Evolutionary conservation across 2,797 vertebrate species (phyloP), one percentile per base, ranked within the genome.

Genomic region (Gymnodraco acuticeps): DNA sequence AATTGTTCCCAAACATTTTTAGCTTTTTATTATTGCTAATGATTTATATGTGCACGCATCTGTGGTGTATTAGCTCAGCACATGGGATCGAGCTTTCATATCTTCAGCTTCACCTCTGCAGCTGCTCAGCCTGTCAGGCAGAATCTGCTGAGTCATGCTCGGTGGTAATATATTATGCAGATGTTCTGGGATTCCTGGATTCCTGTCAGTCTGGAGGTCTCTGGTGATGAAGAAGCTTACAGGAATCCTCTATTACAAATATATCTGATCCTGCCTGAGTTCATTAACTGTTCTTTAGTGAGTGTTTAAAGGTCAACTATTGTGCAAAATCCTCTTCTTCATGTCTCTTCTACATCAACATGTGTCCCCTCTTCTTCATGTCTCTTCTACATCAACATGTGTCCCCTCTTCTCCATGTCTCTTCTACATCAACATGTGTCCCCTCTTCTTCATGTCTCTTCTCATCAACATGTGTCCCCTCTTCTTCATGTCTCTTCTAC

Each of bases 121-220:
- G 59, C 73, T 54, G 55, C n/a, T 13, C 47, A 9, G 53, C 20
- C 42, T 3, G 53, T 60, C 41, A 6, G 62, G 10, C 31, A 5
- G 15, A 10, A n/a, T 19, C 31, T 7, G 77, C 55, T 87, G 85
- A 88, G 73, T 90, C 86, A 85, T 11, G 20, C 45, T 19, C 3
- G n/a, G 15, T 0, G 19, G 27, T 54, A 11, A 71, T 55, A 38
- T 48, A n/a, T 7, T 4, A 81, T 12, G 50, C 88, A 88, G 79
- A 88, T 84, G 88, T 88, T 77, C n/a, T 52, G 27, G 42, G 56
- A 23, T 3, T 23, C 23, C 23, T 23, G 31, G 73, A 58, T 86
- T 89, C 72, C 82, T 77, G 83, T 77, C 72, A 79, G 67, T 60
- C 72, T 59, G 11, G 52, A 27, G 50, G 19, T 46, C 46, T 23